Percentiles rank a stretch among this genome's conserved stretches.
phyloP scores from a whole-genome alignment of 2,113 vertebrate genomes.

The Microcebus griseorufus region DNA sequence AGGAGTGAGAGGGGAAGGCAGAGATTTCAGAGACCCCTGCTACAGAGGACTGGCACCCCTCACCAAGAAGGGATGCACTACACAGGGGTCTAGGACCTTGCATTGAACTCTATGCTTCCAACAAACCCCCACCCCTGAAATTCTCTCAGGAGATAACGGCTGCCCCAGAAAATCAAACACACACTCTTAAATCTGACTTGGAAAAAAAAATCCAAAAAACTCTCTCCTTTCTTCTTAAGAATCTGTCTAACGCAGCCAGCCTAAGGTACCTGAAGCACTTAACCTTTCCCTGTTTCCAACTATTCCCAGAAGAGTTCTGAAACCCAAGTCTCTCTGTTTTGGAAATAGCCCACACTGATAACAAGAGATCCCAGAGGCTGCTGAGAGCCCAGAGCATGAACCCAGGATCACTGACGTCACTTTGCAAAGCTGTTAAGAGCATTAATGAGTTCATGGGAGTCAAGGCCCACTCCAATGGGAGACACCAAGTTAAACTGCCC shows the following conservation, averaged over 20 bases:
- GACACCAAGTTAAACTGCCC: background rate
- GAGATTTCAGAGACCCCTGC: background rate
- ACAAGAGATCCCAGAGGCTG: conserved; percentile 43
- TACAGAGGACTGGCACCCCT: background rate
- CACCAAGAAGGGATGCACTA: background rate
- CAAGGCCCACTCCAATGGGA: background rate
- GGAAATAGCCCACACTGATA: conserved; percentile 8
- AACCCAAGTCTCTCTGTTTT: background rate
- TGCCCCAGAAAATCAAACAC: background rate
- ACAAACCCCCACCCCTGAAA: background rate
- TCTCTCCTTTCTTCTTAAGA: background rate
- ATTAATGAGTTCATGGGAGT: conserved; percentile 42
- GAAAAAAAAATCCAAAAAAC: background rate
- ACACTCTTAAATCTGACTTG: background rate
- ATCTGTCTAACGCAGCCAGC: background rate
- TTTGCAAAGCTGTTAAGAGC: conserved; percentile 44
- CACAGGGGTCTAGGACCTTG: background rate
- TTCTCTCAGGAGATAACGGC: background rate
- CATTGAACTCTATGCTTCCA: background rate
- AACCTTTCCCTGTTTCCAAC: background rate
- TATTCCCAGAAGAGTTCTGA: background rate
- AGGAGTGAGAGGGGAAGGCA: background rate
- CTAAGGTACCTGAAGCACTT: background rate
- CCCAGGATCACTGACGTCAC: conserved; percentile 35
- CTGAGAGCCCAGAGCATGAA: background rate